Percentiles rank a stretch among this genome's conserved stretches.
Conservation (phyloP, 2,888 invertebrate species). For the Ophion ellenae region DNA sequence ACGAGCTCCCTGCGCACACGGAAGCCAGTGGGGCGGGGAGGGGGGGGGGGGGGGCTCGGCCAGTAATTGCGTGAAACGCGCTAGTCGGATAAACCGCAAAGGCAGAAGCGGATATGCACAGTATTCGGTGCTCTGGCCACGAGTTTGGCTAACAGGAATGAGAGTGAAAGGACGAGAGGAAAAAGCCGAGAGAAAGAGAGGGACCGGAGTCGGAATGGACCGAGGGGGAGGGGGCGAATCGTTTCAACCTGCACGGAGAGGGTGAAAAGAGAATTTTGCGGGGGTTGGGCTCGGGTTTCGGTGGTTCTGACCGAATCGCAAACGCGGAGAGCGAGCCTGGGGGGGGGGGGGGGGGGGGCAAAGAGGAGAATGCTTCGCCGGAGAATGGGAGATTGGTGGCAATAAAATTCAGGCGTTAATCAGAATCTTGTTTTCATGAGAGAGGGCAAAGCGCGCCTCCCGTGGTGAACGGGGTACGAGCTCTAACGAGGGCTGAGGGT, state of each 20-base stretch:
- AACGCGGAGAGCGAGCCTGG: slow-evolving; percentile 47
- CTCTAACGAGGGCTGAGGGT: slow-evolving; percentile 64
- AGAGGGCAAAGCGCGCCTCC: slow-evolving; percentile 45
- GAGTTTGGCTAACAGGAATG: slow-evolving; percentile 47
- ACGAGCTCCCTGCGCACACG: slow-evolving; percentile 8
- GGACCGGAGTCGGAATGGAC: neutral
- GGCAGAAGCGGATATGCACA: slow-evolving; percentile 66
- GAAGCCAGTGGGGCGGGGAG: neutral
- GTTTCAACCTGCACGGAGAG: slow-evolving; percentile 1
- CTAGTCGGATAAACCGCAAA: slow-evolving; percentile 70
- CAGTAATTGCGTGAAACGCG: slow-evolving; percentile 70
- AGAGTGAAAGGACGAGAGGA: slow-evolving; percentile 25
- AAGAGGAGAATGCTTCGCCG: slow-evolving; percentile 25
- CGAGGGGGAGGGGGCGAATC: slow-evolving; percentile 11
- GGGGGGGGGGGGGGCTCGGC: slow-evolving; percentile 16
- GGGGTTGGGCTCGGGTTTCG: slow-evolving; percentile 55
- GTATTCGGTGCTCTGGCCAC: slow-evolving; percentile 61
- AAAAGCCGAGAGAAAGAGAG: slow-evolving; percentile 9
- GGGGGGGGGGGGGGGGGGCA: neutral
- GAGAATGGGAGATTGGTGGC: slow-evolving; percentile 64
- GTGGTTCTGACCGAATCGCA: slow-evolving; percentile 61
- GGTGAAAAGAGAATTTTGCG: slow-evolving; percentile 15
- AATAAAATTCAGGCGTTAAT: slow-evolving; percentile 81
- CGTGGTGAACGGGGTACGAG: slow-evolving; percentile 53
- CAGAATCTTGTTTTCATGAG: slow-evolving; percentile 79